Evolutionary conservation across 2,888 invertebrate species (phyloP), one percentile per base, ranked within the genome.

Genomic region (Stenichneumon culpator): DNA sequence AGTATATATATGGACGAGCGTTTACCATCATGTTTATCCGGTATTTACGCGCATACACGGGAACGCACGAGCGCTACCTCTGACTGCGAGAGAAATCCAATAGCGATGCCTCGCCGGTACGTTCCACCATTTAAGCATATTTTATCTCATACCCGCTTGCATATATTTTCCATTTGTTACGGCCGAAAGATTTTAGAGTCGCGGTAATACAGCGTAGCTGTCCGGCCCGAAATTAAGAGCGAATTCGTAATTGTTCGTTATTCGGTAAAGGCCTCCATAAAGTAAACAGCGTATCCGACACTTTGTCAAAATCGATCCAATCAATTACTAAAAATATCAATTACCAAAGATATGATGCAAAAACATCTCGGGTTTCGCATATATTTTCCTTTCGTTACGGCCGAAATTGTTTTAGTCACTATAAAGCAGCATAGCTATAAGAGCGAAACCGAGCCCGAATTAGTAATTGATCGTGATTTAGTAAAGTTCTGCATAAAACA

Each of bases 361-460:
- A 67, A 80, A 80, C 72, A 77, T 75, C 72, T 80, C 36, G 75
- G 22, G 52, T 54, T 69, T 36, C 9, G 54, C 65, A 70, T 82
- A 19, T 47, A 82, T 72, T 69, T 78, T 54, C 52, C 69, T 70
- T 69, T 47, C 68, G 22, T 57, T 57, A n/a, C 22, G 22, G 52
- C 22, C 60, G 44, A 82, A 70, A 44, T n/a, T n/a, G n/a, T n/a
- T n/a, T n/a, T 9, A 57, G 3, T 78, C 77, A 16, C 19, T 47
- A 14, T 60, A 32, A 81, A 36, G 44, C 52, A 54, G 32, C 50
- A 11, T 44, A 47, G 16, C 50, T 67, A 39, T 3, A 75, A 0
- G 16, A 3, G 44, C 22, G 19, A 19, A 19, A 54, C 7, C 19
- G 11, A 19, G 22, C 22, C 22, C 19, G 22, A 9, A 54, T 9